Base-by-base conservation (phyloP, 2,113 vertebrate genomes). In the Macrotus californicus region DNA sequence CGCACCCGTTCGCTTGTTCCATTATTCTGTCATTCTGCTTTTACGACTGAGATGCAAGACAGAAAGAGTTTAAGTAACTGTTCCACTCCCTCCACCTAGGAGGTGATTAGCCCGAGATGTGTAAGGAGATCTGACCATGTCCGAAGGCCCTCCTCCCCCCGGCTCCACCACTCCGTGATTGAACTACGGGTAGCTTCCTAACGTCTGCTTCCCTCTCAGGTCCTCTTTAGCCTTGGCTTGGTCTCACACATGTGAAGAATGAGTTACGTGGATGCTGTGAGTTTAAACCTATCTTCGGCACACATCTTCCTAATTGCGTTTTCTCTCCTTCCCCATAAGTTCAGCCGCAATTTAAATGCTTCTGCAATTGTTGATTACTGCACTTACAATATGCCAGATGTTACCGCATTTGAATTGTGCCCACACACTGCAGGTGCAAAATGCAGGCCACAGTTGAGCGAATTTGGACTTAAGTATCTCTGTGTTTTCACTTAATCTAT, bases 371-470 rank as follows among this genome's bases (percentile, higher is more conserved):
- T 96, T 95, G 94, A 97, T 97, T 95, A 91, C 92, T 73, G 36
- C n/a, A 75, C 94, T 97, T 82, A 96, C 83, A 96, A 94, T 94
- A 84, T 94, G 91, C 96, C 97, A 97, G 97, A 96, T 97, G 97
- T 87, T 92, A 95, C 94, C 92, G 88, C 77, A 36, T 96, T 93
- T 94, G 86, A 95, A 96, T 96, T 90, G 83, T 95, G 91, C 94
- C 96, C 79, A 96, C 96, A 81, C 66, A 39, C 21, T 93, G 96
- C 97, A 97, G 97, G 96, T 97, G 97, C 97, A 97, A 96, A 96
- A 84, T 77, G 79, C 83, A 96, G 79, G 83, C 92, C 79, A 87
- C 93, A 95, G 89, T 34, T 76, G 87, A 92, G 83, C 29, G 93
- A 95, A 96, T 96, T 95, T 96, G 64, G 70, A 92, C 56, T 81